phyloP scores from a whole-genome alignment of 2,888 invertebrate genomes.

The Parascotia fuliginaria region DNA sequence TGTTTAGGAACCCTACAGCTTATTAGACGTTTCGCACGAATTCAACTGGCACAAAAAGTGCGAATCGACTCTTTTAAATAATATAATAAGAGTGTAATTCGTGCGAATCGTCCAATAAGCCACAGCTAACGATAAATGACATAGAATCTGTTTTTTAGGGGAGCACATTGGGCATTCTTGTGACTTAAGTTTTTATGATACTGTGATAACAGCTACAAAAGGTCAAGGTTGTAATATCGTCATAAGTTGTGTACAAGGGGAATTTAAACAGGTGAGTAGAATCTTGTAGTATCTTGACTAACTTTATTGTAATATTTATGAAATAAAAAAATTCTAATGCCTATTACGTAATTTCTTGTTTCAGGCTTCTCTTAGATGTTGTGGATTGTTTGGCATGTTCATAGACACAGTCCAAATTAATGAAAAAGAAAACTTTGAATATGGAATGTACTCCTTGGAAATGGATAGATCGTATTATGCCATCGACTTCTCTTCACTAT shows the following conservation, averaged over 20 bases:
- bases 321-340: too few relatives aligned
- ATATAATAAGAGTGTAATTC: too few relatives aligned
- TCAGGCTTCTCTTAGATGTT: constrained; percentile 43
- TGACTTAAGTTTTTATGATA: constrained; percentile 54
- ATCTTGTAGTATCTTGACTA: background rate
- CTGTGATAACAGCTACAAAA: constrained; percentile 51
- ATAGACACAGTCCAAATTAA: constrained; percentile 48
- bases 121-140: too few relatives aligned
- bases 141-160: constrained; percentile 44
- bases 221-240: constrained; percentile 56
- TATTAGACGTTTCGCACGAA: too few relatives aligned
- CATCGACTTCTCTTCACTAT: constrained; percentile 48
- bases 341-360: background rate
- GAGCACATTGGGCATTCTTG: constrained; percentile 63
- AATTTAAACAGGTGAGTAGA: constrained; percentile 57
- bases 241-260: constrained; percentile 50
- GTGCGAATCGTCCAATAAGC: too few relatives aligned
- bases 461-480: constrained; percentile 36
- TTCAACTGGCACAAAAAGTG: too few relatives aligned
- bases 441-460: constrained; percentile 45
- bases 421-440: constrained; percentile 43
- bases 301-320: too few relatives aligned
- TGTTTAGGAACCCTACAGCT: too few relatives aligned
- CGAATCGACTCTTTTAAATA: too few relatives aligned
- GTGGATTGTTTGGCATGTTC: constrained; percentile 32